Conservation (phyloP, 2,797 vertebrate genomes). For the Anableps anableps region DNA sequence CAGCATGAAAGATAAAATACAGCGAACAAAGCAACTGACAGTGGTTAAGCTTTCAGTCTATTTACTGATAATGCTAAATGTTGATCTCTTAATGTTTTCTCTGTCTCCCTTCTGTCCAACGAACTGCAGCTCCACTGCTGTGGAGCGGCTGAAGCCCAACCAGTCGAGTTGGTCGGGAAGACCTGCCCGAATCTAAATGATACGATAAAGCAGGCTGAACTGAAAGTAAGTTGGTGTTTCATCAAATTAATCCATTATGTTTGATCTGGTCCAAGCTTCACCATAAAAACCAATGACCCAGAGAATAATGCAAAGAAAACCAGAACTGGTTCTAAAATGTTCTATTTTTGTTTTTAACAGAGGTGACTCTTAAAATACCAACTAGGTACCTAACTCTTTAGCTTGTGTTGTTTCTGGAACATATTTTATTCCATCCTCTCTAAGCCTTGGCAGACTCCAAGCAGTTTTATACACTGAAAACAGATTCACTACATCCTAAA, state of each 20-base stretch:
- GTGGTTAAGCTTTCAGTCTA: neutral
- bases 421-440: no score
- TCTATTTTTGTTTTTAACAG: neutral
- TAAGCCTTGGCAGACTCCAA: no score
- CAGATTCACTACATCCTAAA: no score
- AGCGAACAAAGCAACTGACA: neutral
- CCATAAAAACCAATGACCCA: neutral
- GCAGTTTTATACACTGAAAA: no score
- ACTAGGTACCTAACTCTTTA: neutral
- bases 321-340: neutral
- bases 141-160: constrained; percentile 16
- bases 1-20: no score
- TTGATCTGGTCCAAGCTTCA: neutral
- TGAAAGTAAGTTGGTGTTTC: constrained; percentile 62
- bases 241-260: neutral
- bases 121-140: constrained; percentile 77
- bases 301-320: neutral
- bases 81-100: neutral
- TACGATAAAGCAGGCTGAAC: fast-evolving
- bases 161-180: constrained; percentile 3
- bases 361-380: neutral
- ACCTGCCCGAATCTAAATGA: constrained; percentile 56
- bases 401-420: no score
- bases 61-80: neutral
- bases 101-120: neutral